A percentile compares a stretch with the other conserved stretches of the same genome.
These are phyloP conservation scores for Cebus imitator DNA, from an alignment of 2,113 vertebrate species.

Conservation along the genomic window DNA sequence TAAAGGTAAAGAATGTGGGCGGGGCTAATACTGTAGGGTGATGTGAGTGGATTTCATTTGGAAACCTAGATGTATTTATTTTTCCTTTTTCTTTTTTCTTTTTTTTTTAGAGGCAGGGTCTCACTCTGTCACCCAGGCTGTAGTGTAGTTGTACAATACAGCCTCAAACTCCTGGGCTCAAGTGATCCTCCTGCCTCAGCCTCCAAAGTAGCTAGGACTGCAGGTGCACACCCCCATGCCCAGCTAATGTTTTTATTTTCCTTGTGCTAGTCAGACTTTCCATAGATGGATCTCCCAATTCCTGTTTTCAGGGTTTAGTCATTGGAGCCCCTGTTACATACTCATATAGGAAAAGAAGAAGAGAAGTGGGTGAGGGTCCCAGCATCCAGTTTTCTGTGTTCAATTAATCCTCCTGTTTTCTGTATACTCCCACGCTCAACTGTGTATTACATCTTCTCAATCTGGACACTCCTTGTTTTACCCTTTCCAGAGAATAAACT, in stretches of 20 bases:
- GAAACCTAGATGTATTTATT: neutral
- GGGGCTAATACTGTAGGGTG: neutral
- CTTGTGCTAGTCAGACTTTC: neutral
- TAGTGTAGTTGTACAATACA: too few relatives aligned
- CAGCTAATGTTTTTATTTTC: neutral
- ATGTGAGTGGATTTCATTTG: neutral
- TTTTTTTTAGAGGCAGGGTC: too few relatives aligned
- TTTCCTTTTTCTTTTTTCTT: too few relatives aligned
- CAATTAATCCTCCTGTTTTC: neutral
- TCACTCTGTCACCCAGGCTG: too few relatives aligned
- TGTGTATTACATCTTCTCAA: neutral
- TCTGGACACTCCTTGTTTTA: neutral
- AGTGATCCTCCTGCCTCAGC: too few relatives aligned
- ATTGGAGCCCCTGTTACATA: neutral
- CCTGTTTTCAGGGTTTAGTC: neutral
- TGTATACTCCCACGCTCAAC: neutral
- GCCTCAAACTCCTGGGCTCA: too few relatives aligned
- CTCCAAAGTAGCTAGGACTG: too few relatives aligned
- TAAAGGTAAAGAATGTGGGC: neutral
- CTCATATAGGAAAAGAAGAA: neutral
- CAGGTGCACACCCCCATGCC: too few relatives aligned
- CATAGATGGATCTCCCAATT: neutral
- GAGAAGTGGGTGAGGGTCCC: neutral
- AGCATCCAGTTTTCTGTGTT: neutral
- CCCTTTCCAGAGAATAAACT: neutral